A percentile compares a stretch with the other conserved stretches of the same genome.
These are phyloP conservation scores for Lapara coniferarum DNA, from an alignment of 2,888 invertebrate species.

Conservation along the genomic window DNA sequence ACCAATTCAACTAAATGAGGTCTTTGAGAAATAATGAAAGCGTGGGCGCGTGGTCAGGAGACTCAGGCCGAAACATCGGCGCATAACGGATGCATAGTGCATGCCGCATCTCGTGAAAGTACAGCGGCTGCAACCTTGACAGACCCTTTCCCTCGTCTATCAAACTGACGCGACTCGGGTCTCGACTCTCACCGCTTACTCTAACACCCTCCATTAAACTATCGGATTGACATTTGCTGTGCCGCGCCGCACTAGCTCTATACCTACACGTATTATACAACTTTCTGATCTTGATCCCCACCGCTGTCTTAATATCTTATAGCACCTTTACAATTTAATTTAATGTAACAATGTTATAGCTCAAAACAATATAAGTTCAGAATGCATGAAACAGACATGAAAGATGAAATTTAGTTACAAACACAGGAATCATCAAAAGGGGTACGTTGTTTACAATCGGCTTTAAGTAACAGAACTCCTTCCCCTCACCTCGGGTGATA, in stretches of 20 bases:
- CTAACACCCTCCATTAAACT: constrained; percentile 71
- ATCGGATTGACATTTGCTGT: constrained; percentile 73
- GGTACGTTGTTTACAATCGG: constrained; percentile 58
- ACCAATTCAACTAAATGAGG: constrained; percentile 5
- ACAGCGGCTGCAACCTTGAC: constrained; percentile 77
- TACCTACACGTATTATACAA: neutral
- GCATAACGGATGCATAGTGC: constrained; percentile 76
- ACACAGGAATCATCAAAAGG: constrained; percentile 45
- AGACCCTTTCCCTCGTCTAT: constrained; percentile 81
- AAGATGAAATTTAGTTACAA: constrained; percentile 25
- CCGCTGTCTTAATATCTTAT: neutral
- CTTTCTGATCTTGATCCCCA: too few relatives aligned
- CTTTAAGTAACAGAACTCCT: constrained; percentile 57
- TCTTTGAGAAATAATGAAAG: constrained; percentile 31
- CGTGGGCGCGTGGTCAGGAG: constrained; percentile 68
- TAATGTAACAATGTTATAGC: neutral
- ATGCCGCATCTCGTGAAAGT: constrained; percentile 79
- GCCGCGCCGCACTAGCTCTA: constrained; percentile 55
- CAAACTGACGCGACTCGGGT: constrained; percentile 53
- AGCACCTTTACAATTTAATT: neutral
- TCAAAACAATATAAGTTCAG: neutral
- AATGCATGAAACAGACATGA: constrained; percentile 14
- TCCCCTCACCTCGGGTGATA: constrained; percentile 57
- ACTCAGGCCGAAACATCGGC: constrained; percentile 54
- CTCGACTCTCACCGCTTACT: constrained; percentile 67